These are phyloP conservation scores for Alsophila aescularia DNA, from an alignment of 2,888 invertebrate genomes.

Conservation along the genomic window DNA sequence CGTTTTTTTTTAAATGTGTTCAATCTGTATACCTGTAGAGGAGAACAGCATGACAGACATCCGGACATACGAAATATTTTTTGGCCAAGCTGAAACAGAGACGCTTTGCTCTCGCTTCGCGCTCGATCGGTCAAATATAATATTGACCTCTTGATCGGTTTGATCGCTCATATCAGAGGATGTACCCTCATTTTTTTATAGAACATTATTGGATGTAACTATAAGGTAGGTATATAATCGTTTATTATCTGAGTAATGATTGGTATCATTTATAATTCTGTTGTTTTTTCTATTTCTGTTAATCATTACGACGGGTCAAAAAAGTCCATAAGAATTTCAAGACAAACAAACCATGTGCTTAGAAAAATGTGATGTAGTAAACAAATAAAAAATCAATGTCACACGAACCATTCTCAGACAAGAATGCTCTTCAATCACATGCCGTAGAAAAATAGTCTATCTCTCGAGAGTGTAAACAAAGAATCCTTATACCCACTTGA, in stretches of 20 bases:
- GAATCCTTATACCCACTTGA: conserved; percentile 62
- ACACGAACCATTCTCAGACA: conserved; percentile 15
- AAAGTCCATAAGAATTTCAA: background rate
- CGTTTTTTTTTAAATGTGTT: too few relatives aligned
- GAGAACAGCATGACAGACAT: too few relatives aligned
- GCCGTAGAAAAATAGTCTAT: conserved; percentile 42
- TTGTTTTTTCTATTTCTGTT: background rate
- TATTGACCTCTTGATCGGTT: conserved; percentile 4
- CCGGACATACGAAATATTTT: too few relatives aligned
- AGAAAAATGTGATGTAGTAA: background rate
- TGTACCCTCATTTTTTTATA: too few relatives aligned
- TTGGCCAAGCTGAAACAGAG: too few relatives aligned
- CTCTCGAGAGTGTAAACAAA: conserved; percentile 63
- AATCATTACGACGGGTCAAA: background rate
- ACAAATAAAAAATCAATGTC: conserved; percentile 6
- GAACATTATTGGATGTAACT: background rate
- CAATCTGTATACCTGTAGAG: too few relatives aligned
- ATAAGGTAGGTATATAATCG: too few relatives aligned
- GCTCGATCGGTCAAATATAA: too few relatives aligned
- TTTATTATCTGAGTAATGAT: conserved; percentile 4
- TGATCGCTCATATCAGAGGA: conserved; percentile 5
- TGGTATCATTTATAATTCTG: background rate
- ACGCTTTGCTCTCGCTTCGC: too few relatives aligned
- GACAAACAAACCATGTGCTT: background rate
- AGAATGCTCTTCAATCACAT: conserved; percentile 33